Evolutionary conservation across 2,797 vertebrate genomes (phyloP).

Genomic region (Lates japonicus): DNA sequence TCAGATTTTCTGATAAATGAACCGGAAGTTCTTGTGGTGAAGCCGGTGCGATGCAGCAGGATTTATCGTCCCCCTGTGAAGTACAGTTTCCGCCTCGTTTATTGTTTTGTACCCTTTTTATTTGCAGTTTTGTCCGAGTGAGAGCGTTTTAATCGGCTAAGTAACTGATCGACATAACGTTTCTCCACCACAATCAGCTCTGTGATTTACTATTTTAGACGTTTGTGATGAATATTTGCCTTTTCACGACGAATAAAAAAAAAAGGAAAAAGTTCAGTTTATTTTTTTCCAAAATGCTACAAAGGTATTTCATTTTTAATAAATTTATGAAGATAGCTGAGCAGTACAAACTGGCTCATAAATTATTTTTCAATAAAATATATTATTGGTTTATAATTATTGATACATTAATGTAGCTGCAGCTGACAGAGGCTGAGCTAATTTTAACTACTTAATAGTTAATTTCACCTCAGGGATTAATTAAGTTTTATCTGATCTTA

Average conservation of each 20-base stretch:
- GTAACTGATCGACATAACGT: not conserved
- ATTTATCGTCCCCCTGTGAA: not conserved
- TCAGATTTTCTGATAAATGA: not conserved
- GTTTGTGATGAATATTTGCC: too few species aligned
- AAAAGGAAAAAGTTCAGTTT: not conserved
- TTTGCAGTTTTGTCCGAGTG: not conserved
- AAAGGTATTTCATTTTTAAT: not conserved
- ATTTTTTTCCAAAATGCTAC: not conserved
- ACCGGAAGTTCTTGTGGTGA: not conserved
- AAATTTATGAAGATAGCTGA: too few species aligned
- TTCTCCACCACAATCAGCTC: too few species aligned
- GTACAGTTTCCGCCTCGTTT: too few species aligned
- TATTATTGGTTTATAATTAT: not conserved
- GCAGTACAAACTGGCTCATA: too few species aligned
- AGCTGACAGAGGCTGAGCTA: too few species aligned
- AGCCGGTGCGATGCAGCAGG: not conserved
- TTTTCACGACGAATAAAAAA: too few species aligned
- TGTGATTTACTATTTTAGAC: too few species aligned
- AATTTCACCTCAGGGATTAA: not conserved
- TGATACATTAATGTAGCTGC: too few species aligned
- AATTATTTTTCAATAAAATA: not conserved
- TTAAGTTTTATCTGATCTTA: not conserved
- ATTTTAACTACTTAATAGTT: too few species aligned
- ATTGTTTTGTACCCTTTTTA: too few species aligned
- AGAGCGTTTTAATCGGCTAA: not conserved